Conservation (phyloP, 2,113 vertebrate species). For the Cyphomyrus plagiostoma region DNA sequence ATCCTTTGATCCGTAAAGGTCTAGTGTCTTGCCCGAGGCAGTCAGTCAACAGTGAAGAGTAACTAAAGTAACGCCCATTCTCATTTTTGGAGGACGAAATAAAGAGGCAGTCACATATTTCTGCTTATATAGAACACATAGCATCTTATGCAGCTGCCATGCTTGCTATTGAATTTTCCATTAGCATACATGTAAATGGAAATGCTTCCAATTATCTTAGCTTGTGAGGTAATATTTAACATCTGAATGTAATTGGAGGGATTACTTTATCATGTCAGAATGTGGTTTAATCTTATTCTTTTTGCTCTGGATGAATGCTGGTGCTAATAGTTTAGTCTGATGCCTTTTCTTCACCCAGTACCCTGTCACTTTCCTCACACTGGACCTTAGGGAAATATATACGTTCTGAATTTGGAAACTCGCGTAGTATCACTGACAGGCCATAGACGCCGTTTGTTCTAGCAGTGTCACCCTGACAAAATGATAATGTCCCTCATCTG, state of each 20-base stretch:
- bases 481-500: background rate
- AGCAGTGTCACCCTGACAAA: background rate
- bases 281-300: background rate
- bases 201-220: background rate
- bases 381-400: background rate
- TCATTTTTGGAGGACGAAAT: background rate
- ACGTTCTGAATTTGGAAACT: background rate
- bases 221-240: background rate
- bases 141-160: background rate
- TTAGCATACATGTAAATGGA: background rate
- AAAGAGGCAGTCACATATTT: background rate
- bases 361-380: background rate
- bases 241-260: background rate
- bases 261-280: background rate
- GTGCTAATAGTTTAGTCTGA: background rate
- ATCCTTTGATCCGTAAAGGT: background rate
- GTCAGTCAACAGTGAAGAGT: background rate
- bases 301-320: background rate
- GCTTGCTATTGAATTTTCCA: background rate
- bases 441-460: background rate
- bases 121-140: background rate
- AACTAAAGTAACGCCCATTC: background rate
- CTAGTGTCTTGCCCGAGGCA: background rate
- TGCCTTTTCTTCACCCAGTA: background rate
- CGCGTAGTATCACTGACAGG: background rate